A percentile compares a stretch with the other conserved stretches of the same genome.
These are phyloP conservation scores for Drosophila quinaria DNA, from an alignment of 2,888 invertebrate genomes.

Conservation along the genomic window DNA sequence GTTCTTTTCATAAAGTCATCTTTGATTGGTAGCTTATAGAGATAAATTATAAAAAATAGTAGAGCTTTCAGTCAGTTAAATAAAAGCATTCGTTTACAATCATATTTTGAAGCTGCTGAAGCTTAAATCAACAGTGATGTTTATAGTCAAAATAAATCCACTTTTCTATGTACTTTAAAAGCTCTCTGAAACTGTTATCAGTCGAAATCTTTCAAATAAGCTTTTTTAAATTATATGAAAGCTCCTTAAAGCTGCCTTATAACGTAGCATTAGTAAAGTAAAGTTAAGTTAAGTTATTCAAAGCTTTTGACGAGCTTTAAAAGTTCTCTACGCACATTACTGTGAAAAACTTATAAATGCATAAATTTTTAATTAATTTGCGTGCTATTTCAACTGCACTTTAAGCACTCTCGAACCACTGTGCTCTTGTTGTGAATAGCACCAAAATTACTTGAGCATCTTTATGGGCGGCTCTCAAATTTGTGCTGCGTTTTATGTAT, in stretches of 20 bases:
- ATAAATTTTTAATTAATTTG: neutral
- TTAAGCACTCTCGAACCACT: constrained; percentile 22
- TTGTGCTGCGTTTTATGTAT: constrained; percentile 62
- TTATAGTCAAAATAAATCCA: too few relatives aligned
- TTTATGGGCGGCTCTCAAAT: constrained; percentile 45
- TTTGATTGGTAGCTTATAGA: too few relatives aligned
- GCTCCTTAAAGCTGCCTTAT: neutral
- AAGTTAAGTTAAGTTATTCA: too few relatives aligned
- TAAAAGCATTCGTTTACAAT: too few relatives aligned
- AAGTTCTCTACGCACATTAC: neutral
- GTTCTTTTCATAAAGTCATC: too few relatives aligned
- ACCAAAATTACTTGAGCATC: constrained; percentile 60
- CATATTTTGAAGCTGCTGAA: too few relatives aligned
- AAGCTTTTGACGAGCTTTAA: neutral
- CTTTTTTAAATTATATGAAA: neutral
- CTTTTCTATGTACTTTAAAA: neutral
- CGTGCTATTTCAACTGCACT: neutral
- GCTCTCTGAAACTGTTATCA: neutral
- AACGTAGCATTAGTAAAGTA: too few relatives aligned
- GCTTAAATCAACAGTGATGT: too few relatives aligned
- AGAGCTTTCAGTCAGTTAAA: too few relatives aligned
- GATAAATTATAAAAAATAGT: too few relatives aligned
- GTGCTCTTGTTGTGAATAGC: constrained; percentile 45
- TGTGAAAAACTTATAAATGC: neutral
- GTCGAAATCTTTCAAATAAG: neutral